Evolutionary conservation across 2,888 invertebrate genomes (phyloP).

Genomic region (Cenopis cana): DNA sequence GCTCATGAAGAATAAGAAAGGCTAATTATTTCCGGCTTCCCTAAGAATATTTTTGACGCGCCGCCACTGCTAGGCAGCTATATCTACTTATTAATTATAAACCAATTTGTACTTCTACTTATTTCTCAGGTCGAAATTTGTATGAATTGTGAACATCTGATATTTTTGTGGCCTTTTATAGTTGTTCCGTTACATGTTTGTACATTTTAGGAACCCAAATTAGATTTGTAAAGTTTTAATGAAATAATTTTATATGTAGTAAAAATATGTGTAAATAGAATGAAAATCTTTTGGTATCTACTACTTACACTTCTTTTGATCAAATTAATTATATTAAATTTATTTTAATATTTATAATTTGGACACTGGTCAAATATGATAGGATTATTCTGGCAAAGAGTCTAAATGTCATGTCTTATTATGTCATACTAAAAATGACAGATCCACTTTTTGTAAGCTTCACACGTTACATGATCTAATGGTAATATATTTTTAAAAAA

Average conservation of each 20-base stretch:
- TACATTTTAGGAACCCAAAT: not conserved
- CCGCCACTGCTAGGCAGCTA: conserved; percentile 29
- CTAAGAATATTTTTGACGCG: too few relatives aligned
- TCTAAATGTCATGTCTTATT: too few relatives aligned
- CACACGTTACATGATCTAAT: too few relatives aligned
- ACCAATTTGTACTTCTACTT: not conserved
- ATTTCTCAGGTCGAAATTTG: not conserved
- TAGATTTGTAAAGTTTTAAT: not conserved
- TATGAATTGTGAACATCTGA: not conserved
- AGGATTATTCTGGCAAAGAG: not conserved
- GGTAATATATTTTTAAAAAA: too few relatives aligned
- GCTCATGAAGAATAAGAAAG: too few relatives aligned
- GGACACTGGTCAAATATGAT: not conserved
- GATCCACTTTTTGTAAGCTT: too few relatives aligned
- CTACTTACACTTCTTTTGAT: not conserved
- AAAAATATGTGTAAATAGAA: not conserved
- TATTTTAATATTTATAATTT: not conserved
- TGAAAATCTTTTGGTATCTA: not conserved
- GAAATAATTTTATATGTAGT: not conserved
- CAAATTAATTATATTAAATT: not conserved
- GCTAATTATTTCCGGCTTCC: too few relatives aligned
- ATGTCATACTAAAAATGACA: too few relatives aligned
- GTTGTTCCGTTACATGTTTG: too few relatives aligned
- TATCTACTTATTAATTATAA: not conserved
- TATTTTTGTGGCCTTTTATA: too few relatives aligned